Conservation (phyloP, 2,797 vertebrate genomes). For the Sphenopsis melanotis region DNA sequence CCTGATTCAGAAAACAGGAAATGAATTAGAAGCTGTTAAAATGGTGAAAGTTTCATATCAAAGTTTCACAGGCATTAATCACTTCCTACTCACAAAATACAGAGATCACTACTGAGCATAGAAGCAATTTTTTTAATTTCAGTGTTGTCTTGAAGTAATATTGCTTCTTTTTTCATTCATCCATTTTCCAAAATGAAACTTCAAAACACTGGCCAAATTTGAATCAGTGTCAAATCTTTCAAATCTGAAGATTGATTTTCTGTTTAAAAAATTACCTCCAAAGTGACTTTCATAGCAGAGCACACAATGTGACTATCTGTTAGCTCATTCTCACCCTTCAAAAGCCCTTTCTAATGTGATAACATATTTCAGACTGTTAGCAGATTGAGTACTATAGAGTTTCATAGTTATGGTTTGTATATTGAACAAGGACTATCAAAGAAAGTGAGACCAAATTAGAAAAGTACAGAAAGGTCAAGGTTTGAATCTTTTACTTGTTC, state of each 20-base stretch:
- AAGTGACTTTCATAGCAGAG: background rate
- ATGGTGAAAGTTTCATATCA: background rate
- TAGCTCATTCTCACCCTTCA: slow-evolving; percentile 21
- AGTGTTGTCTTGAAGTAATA: background rate
- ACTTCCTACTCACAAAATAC: background rate
- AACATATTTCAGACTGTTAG: slow-evolving; percentile 5
- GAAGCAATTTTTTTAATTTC: background rate
- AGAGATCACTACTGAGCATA: background rate
- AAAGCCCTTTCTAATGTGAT: slow-evolving; percentile 1
- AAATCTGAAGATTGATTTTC: slow-evolving; percentile 13
- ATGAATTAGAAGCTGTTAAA: background rate
- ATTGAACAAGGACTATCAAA: background rate
- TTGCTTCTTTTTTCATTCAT: background rate
- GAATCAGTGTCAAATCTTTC: slow-evolving; percentile 2
- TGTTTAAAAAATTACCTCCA: background rate
- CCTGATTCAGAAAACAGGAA: background rate
- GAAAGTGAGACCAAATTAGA: background rate
- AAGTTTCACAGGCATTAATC: background rate
- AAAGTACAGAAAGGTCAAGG: background rate
- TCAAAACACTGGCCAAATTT: background rate
- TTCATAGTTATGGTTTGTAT: background rate
- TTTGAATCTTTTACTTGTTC: background rate
- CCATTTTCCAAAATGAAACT: background rate
- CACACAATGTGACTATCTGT: background rate
- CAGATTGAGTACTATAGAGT: background rate